Evolutionary conservation across 1,140 invertebrate species (phyloP).

Genomic region (Lerema accius): DNA sequence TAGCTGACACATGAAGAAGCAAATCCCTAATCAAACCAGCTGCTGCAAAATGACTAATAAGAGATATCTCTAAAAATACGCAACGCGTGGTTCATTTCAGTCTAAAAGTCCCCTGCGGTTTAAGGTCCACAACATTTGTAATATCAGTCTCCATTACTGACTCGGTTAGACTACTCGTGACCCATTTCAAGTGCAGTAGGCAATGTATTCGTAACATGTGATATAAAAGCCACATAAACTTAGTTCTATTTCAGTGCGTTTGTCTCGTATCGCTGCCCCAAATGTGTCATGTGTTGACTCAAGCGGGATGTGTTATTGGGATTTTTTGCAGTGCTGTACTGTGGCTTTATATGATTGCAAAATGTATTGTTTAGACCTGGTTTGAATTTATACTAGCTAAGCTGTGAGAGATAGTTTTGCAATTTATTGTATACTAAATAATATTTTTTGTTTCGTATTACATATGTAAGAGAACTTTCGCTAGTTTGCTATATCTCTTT

Average conservation of each 20-base stretch:
- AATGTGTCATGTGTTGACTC: slow-evolving; percentile 61
- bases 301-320: slow-evolving; percentile 42
- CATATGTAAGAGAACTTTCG: too few relatives aligned
- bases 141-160: slow-evolving; percentile 26
- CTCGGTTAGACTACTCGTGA: slow-evolving; percentile 1
- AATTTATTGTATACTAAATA: too few relatives aligned
- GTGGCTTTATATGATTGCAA: not conserved
- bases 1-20: slow-evolving; percentile 22
- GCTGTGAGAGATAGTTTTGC: too few relatives aligned
- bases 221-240: not conserved
- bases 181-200: not conserved
- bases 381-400: too few relatives aligned
- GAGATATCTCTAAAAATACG: slow-evolving; percentile 66
- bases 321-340: slow-evolving; percentile 35
- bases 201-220: slow-evolving; percentile 3
- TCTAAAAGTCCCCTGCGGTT: slow-evolving; percentile 42
- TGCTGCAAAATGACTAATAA: slow-evolving; percentile 58
- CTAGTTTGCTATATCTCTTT: too few relatives aligned
- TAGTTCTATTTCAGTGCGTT: slow-evolving; percentile 19
- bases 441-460: too few relatives aligned
- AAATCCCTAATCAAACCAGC: slow-evolving; percentile 35
- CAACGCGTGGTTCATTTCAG: slow-evolving; percentile 54
- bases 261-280: slow-evolving; percentile 48
- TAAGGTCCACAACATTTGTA: slow-evolving; percentile 16
- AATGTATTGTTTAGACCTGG: too few relatives aligned